Conservation (phyloP, 2,113 vertebrate genomes). For the Chaetura pelagica region DNA sequence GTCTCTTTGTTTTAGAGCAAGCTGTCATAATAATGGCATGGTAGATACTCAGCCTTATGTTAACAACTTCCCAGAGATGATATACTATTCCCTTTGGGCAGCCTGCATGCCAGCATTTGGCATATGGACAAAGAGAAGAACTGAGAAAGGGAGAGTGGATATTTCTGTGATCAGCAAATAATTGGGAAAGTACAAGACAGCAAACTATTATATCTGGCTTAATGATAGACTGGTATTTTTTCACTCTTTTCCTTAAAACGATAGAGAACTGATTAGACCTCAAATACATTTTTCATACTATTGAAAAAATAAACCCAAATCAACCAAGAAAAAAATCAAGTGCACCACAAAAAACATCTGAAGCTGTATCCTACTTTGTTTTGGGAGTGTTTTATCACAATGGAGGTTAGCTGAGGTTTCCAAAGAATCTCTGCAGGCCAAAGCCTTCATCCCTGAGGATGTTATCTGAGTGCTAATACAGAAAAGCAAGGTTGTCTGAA, state of each 20-base stretch:
- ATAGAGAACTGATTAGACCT: not conserved
- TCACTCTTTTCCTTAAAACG: not conserved
- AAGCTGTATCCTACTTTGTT: not conserved
- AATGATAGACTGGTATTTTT: not conserved
- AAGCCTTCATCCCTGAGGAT: not conserved
- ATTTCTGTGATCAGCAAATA: constrained; percentile 15
- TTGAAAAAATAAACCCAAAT: not conserved
- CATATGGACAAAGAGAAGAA: constrained; percentile 40
- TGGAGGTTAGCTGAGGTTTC: not conserved
- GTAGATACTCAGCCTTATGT: constrained; percentile 74
- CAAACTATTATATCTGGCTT: not conserved
- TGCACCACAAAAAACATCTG: not conserved
- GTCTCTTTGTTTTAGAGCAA: constrained; percentile 67
- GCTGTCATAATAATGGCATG: constrained; percentile 75
- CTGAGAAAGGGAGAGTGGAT: constrained; percentile 18
- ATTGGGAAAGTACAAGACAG: not conserved
- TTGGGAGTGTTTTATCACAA: not conserved
- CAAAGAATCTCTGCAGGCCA: not conserved
- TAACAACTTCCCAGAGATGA: constrained; percentile 74
- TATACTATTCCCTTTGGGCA: constrained; percentile 69
- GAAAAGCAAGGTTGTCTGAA: not conserved
- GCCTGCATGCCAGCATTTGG: constrained; percentile 54
- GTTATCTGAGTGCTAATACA: not conserved
- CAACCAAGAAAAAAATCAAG: not conserved
- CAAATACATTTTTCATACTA: not conserved